phyloP scores from a whole-genome alignment of 2,113 vertebrate genomes.

The Pseudopipra pipra region DNA sequence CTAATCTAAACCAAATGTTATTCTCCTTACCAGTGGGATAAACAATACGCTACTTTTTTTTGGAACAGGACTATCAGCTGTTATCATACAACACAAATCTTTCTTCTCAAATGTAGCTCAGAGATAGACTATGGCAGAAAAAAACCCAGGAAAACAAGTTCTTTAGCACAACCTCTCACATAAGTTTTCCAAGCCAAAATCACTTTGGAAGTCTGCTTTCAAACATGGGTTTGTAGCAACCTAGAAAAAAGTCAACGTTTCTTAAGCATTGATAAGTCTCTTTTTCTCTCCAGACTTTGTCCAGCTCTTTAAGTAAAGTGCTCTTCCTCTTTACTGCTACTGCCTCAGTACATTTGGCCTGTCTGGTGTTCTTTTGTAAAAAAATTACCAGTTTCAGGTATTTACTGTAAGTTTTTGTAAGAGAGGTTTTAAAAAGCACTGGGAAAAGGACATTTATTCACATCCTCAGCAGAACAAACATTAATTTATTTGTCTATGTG shows the following conservation, averaged over 20 bases:
- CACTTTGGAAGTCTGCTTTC: background rate
- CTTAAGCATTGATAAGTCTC: background rate
- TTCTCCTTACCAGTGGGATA: background rate
- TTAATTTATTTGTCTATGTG: background rate
- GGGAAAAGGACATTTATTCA: background rate
- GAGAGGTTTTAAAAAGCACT: background rate
- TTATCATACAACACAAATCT: accelerated
- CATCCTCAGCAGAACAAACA: background rate
- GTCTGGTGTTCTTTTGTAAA: background rate
- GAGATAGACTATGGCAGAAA: background rate
- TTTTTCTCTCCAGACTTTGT: background rate
- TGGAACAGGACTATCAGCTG: background rate
- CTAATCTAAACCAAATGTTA: background rate
- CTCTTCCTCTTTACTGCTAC: background rate
- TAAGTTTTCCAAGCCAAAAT: background rate
- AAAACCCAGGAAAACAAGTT: background rate
- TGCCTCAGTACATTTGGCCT: background rate
- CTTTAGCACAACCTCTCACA: background rate
- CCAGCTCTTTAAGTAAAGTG: background rate
- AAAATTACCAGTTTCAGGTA: background rate
- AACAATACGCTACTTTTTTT: background rate
- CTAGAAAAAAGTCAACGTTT: background rate
- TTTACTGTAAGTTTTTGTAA: background rate
- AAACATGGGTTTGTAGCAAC: background rate
- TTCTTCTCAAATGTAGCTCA: background rate